phyloP scores from a whole-genome alignment of 2,888 invertebrate species.

The Perithous albicinctus region DNA sequence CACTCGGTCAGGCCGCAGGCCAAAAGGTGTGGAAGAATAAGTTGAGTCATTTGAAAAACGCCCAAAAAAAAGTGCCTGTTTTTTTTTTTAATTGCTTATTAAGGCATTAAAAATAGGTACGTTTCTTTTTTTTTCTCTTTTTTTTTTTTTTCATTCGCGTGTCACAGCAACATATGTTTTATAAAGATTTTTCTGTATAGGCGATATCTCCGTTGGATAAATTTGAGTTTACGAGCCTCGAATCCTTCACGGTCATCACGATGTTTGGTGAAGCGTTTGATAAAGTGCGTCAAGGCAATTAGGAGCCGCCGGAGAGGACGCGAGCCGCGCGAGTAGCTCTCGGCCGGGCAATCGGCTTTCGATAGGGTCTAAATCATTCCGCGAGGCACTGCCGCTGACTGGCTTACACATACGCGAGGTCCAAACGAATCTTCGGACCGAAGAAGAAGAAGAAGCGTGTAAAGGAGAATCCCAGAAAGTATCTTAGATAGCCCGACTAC shows the following conservation, averaged over 20 bases:
- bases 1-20: background rate
- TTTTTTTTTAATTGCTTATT: too few relatives aligned
- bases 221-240: constrained; percentile 28
- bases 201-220: background rate
- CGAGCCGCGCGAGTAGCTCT: constrained; percentile 7
- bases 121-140: background rate
- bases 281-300: constrained; percentile 69
- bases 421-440: constrained; percentile 37
- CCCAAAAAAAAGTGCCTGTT: too few relatives aligned
- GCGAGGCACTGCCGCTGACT: too few relatives aligned
- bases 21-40: too few relatives aligned
- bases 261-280: constrained; percentile 67
- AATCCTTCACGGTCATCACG: constrained; percentile 54
- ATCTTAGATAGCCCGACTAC: constrained; percentile 21
- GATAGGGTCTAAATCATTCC: constrained; percentile 65
- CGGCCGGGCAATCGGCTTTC: constrained; percentile 58
- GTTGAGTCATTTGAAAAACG: too few relatives aligned
- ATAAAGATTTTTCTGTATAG: background rate
- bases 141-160: constrained; percentile 13
- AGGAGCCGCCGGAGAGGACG: constrained; percentile 47
- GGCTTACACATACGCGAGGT: too few relatives aligned
- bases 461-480: constrained; percentile 59
- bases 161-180: constrained; percentile 13
- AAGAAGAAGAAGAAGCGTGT: constrained; percentile 24
- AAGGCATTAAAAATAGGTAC: too few relatives aligned